These are phyloP conservation scores for Murina feae DNA, from an alignment of 2,113 vertebrate species.

Conservation along the genomic window DNA sequence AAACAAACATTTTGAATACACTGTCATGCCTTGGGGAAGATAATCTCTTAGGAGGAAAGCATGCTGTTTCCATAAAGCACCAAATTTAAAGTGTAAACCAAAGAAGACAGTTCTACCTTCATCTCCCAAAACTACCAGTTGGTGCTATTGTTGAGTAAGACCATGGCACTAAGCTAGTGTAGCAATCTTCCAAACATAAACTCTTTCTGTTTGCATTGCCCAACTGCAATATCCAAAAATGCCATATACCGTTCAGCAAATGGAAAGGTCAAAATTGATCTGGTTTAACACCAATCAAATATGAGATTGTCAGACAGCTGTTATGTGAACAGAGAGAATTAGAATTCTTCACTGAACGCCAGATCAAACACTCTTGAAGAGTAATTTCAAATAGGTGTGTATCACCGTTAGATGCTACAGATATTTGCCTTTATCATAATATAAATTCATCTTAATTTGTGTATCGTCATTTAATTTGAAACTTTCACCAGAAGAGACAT, in stretches of 20 bases:
- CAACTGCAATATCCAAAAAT: not conserved
- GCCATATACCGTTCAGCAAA: not conserved
- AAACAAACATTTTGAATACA: not conserved
- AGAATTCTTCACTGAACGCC: not conserved
- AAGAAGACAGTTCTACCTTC: not conserved
- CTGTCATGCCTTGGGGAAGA: not conserved
- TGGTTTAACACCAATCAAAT: not conserved
- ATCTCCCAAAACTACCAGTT: not conserved
- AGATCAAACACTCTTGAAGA: not conserved
- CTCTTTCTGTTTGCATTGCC: not conserved
- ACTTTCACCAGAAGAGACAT: constrained; percentile 11
- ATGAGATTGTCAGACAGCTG: not conserved
- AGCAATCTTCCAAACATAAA: not conserved
- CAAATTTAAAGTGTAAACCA: constrained; percentile 26
- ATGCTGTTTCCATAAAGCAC: not conserved
- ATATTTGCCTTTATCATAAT: not conserved
- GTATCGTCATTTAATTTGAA: not conserved
- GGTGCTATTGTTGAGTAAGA: not conserved
- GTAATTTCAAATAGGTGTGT: not conserved
- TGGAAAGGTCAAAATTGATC: not conserved
- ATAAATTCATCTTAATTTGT: not conserved
- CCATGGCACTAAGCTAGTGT: not conserved
- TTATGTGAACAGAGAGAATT: not conserved
- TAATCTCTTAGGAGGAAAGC: not conserved
- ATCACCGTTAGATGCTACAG: not conserved